Conservation (phyloP, 2,888 invertebrate genomes). For the Tridacna crocea region DNA sequence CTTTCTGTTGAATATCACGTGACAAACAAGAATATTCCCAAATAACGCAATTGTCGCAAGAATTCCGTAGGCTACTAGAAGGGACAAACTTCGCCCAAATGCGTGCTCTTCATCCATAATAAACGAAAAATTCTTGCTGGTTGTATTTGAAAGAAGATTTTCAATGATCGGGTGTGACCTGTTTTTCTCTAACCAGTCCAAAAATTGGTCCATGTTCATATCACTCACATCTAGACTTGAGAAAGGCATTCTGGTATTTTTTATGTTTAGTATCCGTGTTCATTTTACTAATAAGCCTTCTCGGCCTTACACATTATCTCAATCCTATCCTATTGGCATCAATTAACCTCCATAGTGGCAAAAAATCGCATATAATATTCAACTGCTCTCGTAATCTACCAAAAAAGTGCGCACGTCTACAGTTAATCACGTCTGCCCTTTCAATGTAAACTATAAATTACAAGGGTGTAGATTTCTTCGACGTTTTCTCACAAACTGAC, state of each 20-base stretch:
- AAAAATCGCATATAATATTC: too few relatives aligned
- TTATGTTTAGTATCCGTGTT: neutral
- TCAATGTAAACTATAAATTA: too few relatives aligned
- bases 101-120: slow-evolving; percentile 9
- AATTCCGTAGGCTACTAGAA: slow-evolving; percentile 72
- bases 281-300: too few relatives aligned
- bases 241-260: neutral
- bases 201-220: slow-evolving; percentile 8
- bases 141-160: neutral
- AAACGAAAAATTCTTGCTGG: slow-evolving; percentile 3
- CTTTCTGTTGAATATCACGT: slow-evolving; percentile 79
- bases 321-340: too few relatives aligned
- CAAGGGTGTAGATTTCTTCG: too few relatives aligned
- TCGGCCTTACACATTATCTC: too few relatives aligned
- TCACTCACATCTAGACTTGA: neutral
- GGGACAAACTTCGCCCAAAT: slow-evolving; percentile 40
- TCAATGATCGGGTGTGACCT: neutral
- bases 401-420: too few relatives aligned
- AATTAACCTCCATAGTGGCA: too few relatives aligned
- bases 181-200: neutral
- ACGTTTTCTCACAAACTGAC: neutral
- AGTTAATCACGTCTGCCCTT: too few relatives aligned
- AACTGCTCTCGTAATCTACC: too few relatives aligned
- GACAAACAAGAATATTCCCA: slow-evolving; percentile 79
- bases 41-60: slow-evolving; percentile 77